Conservation (phyloP, 2,888 invertebrate genomes). For the Apamea monoglypha region DNA sequence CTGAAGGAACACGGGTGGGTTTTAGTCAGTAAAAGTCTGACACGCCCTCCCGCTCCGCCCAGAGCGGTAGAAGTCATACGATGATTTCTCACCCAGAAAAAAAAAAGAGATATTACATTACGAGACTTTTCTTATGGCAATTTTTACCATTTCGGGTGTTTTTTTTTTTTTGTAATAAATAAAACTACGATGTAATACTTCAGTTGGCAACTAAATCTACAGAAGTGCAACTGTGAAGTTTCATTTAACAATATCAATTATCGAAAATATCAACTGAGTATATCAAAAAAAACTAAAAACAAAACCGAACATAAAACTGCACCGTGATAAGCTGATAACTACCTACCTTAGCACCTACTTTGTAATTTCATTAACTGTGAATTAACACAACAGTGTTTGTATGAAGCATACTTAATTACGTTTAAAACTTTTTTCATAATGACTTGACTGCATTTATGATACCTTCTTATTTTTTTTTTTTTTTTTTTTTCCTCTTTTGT, state of each 20-base stretch:
- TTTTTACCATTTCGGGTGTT: too few species aligned
- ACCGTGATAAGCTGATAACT: not conserved
- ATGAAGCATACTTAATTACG: slow-evolving; percentile 7
- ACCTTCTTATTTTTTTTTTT: too few species aligned
- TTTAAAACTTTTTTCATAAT: not conserved
- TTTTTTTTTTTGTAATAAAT: slow-evolving; percentile 14
- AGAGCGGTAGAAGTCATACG: too few species aligned
- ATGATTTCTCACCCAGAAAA: too few species aligned
- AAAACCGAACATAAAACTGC: not conserved
- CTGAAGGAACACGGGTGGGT: too few species aligned
- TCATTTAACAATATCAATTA: slow-evolving; percentile 4
- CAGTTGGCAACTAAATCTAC: slow-evolving; percentile 24
- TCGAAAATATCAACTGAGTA: slow-evolving; percentile 14
- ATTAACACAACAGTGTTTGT: slow-evolving; percentile 5
- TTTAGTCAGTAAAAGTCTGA: too few species aligned
- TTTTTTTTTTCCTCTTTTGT: slow-evolving; percentile 18
- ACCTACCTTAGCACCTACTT: not conserved
- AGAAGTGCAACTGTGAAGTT: not conserved
- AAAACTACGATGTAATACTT: slow-evolving; percentile 20
- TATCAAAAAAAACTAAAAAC: not conserved
- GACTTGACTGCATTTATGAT: not conserved
- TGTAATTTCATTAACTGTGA: not conserved
- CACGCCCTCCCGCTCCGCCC: too few species aligned
- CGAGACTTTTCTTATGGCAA: not conserved
- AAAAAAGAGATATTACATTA: not conserved